phyloP scores from a whole-genome alignment of 2,113 vertebrate genomes.

The Malurus melanocephalus region DNA sequence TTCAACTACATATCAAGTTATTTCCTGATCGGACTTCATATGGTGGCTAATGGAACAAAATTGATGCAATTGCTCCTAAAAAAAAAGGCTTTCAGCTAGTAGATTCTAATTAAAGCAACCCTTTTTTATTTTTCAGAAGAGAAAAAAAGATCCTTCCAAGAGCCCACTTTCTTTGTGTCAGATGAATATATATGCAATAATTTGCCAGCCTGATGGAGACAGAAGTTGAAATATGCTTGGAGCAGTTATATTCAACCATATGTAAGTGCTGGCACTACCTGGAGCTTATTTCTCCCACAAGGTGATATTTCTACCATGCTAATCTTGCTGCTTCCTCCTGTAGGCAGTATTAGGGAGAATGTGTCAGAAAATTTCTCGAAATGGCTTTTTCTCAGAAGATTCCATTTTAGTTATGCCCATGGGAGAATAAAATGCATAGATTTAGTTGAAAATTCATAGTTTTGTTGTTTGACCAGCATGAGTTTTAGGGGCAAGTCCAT shows the following conservation, averaged over 20 bases:
- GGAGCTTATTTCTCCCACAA: conserved; percentile 37
- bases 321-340: conserved; percentile 32
- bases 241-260: conserved; percentile 19
- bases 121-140: not conserved
- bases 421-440: not conserved
- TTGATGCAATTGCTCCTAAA: conserved; percentile 18
- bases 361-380: conserved; percentile 33
- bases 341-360: conserved; percentile 40
- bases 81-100: conserved; percentile 26
- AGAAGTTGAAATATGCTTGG: conserved; percentile 32
- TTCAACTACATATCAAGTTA: not conserved
- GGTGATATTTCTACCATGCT: conserved; percentile 40
- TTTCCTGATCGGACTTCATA: not conserved
- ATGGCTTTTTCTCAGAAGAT: conserved; percentile 12
- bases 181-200: conserved; percentile 14
- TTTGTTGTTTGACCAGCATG: not conserved
- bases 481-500: not conserved
- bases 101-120: conserved; percentile 43
- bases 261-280: conserved; percentile 44
- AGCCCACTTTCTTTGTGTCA: conserved; percentile 18
- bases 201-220: conserved; percentile 34
- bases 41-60: conserved; percentile 51
- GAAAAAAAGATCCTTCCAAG: not conserved
- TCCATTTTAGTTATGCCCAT: not conserved
- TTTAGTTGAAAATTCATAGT: not conserved